These are phyloP conservation scores for Sebastes cheni DNA, from an alignment of 2,797 vertebrate species.

Conservation along the genomic window DNA sequence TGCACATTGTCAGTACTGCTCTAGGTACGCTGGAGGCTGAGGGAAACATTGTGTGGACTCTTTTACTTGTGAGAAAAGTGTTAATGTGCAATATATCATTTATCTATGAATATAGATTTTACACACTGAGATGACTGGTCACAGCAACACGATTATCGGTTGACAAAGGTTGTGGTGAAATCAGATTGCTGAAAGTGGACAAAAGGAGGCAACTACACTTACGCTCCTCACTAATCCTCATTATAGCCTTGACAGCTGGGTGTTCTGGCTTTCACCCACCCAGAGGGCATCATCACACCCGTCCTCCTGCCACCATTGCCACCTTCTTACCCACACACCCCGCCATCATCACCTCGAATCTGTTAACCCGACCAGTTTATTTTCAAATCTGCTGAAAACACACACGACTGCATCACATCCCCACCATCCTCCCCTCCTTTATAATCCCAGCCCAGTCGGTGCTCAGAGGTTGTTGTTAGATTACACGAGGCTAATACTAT, in stretches of 20 bases:
- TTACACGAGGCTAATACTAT: slow-evolving; percentile 8
- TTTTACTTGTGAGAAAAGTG: neutral
- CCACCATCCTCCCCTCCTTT: neutral
- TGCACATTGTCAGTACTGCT: neutral
- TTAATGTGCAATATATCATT: neutral
- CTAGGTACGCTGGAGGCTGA: neutral
- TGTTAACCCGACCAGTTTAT: neutral
- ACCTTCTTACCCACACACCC: slow-evolving; percentile 7
- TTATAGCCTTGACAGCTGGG: neutral
- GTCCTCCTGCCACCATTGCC: neutral
- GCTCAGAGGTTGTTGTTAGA: slow-evolving; percentile 13
- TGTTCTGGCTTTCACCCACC: slow-evolving; percentile 3
- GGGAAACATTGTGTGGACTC: neutral
- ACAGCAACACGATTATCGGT: neutral
- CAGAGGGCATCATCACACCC: slow-evolving; percentile 15
- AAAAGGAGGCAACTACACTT: neutral
- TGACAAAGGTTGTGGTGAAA: neutral
- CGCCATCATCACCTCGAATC: slow-evolving; percentile 8
- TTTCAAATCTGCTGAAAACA: neutral
- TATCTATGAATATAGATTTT: neutral
- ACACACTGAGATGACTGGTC: neutral
- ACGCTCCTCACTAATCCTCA: neutral
- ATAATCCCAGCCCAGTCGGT: slow-evolving; percentile 11
- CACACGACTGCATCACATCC: neutral
- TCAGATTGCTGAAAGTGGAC: neutral